Conservation (phyloP, 2,888 invertebrate species). For the Cylloceria caligata region DNA sequence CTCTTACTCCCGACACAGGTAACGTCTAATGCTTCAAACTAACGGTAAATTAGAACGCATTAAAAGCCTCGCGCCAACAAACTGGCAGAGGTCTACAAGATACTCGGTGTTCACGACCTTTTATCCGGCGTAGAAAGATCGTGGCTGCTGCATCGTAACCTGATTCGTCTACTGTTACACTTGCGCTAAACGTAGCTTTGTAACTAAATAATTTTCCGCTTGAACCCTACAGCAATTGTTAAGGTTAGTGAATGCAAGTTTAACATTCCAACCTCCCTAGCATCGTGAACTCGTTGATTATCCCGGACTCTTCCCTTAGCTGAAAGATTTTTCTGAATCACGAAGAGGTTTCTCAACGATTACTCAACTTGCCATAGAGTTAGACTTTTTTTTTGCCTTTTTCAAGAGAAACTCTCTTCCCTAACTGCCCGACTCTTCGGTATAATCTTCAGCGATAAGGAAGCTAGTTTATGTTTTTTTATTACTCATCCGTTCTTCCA, state of each 20-base stretch:
- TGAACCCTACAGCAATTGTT: neutral
- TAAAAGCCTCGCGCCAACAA: slow-evolving; percentile 57
- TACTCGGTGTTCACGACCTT: slow-evolving; percentile 61
- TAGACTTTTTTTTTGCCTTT: neutral
- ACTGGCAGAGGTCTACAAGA: neutral
- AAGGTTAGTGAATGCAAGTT: neutral
- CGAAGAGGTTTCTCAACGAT: neutral
- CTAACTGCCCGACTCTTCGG: neutral
- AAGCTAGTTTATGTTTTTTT: too few species aligned
- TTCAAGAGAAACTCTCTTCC: neutral
- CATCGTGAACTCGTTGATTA: too few species aligned
- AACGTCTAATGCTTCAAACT: slow-evolving; percentile 66
- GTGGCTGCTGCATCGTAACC: slow-evolving; percentile 14
- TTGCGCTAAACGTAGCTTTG: slow-evolving; percentile 4
- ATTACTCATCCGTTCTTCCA: too few species aligned
- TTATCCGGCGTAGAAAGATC: slow-evolving; percentile 59
- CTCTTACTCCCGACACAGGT: slow-evolving; percentile 39
- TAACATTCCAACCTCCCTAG: neutral
- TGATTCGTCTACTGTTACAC: slow-evolving; percentile 51
- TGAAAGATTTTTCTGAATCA: neutral
- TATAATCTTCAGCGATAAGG: too few species aligned
- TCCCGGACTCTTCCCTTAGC: neutral
- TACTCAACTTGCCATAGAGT: neutral
- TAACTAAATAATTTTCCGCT: slow-evolving; percentile 14
- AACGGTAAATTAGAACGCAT: slow-evolving; percentile 78